These are phyloP conservation scores for Helicoverpa assulta DNA, from an alignment of 2,888 invertebrate genomes.

Conservation along the genomic window DNA sequence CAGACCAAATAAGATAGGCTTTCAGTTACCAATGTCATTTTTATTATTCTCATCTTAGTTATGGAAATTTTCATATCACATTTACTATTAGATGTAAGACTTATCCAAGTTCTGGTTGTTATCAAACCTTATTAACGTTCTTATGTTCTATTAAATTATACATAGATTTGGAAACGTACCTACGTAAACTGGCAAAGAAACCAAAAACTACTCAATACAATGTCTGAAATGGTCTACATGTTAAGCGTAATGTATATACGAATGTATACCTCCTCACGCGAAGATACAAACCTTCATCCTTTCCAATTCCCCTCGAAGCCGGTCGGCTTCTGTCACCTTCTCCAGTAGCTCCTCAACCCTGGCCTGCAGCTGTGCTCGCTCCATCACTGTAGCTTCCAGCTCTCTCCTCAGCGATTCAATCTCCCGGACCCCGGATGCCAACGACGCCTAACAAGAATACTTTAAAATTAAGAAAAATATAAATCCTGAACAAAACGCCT, in stretches of 20 bases:
- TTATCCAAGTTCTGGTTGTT: not conserved
- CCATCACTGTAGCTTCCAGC: conserved; percentile 91
- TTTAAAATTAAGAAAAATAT: not conserved
- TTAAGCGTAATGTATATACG: conserved; percentile 12
- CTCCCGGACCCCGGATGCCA: conserved; percentile 89
- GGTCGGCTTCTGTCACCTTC: conserved; percentile 92
- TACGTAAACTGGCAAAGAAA: not conserved
- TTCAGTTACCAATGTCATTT: not conserved
- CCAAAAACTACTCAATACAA: not conserved
- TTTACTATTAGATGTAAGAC: not conserved
- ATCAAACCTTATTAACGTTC: not conserved
- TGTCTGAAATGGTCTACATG: not conserved
- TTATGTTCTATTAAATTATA: no score
- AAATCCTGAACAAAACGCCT: not conserved
- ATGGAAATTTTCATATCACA: not conserved
- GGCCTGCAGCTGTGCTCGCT: conserved; percentile 91
- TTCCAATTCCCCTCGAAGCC: conserved; percentile 92
- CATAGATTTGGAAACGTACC: no score
- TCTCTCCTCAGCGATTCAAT: conserved; percentile 92
- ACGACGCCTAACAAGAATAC: conserved; percentile 75
- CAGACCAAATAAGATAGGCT: no score
- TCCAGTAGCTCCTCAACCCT: conserved; percentile 91
- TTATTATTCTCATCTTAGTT: not conserved
- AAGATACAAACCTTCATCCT: conserved; percentile 91
- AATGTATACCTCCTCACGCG: conserved; percentile 1